Conservation (phyloP, 2,113 vertebrate genomes). For the Tapirus terrestris region DNA sequence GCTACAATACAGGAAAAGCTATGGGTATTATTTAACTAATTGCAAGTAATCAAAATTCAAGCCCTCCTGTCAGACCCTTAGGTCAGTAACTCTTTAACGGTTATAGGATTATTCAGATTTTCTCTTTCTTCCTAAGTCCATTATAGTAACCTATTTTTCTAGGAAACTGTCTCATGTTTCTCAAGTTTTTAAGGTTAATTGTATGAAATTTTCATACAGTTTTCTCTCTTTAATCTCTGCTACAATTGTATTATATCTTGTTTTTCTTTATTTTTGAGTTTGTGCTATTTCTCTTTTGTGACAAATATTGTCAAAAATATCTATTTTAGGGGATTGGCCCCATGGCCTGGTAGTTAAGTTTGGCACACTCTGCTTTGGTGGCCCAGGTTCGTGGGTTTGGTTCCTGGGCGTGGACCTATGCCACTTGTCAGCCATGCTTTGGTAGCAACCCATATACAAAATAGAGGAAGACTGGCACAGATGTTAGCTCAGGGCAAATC, state of each 20-base stretch:
- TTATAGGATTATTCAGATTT: background rate
- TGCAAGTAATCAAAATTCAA: background rate
- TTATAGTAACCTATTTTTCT: background rate
- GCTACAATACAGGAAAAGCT: background rate
- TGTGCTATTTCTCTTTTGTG: background rate
- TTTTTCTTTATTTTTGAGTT: background rate
- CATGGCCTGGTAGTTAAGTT: too few relatives aligned
- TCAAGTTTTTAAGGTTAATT: background rate
- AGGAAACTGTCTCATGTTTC: background rate
- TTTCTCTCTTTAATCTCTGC: background rate
- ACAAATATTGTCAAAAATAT: background rate
- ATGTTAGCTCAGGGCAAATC: too few relatives aligned
- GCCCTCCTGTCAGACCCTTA: background rate
- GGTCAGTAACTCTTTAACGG: background rate
- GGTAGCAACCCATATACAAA: too few relatives aligned
- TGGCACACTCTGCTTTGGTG: too few relatives aligned
- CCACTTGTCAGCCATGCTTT: too few relatives aligned
- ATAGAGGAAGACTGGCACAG: too few relatives aligned
- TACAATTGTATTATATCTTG: background rate
- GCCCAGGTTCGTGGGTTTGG: too few relatives aligned
- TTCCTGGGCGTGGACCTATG: too few relatives aligned
- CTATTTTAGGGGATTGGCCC: too few relatives aligned
- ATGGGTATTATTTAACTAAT: background rate
- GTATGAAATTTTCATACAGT: background rate
- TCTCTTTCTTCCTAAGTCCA: background rate